Evolutionary conservation across 2,888 invertebrate genomes (phyloP), one percentile per base, ranked within the genome.

Genomic region (Glaucopsyche alexis): DNA sequence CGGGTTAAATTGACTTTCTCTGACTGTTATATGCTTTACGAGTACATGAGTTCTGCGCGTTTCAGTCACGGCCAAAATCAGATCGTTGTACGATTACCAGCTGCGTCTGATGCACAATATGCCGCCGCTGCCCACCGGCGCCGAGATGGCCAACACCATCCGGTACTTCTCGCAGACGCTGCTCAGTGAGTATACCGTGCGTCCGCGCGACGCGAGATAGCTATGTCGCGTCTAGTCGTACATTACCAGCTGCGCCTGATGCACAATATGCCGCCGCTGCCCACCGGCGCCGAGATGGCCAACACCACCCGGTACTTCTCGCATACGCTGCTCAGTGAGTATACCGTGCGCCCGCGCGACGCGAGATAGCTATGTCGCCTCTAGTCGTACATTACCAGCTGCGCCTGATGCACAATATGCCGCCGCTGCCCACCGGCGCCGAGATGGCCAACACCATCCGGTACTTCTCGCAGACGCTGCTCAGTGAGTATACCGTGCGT

Each of bases 81-180:
- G 98, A 84, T 98, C 97, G 88, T 95, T 99, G 79, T 98, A 98
- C 92, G 99, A 99, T 92, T 98, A 97, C 91, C 98, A 99, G 91
- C 95, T 97, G 84, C 96, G 99, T 79, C 94, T 99, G 80, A 95
- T 97, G 87, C 98, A 98, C 94, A 97, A 97, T 83, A 95, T 96
- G 80, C 96, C 97, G 87, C 98, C 99, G 76, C 94, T 97, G 80
- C 99, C 99, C 60, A 97, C 98, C 75, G 99, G 99, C 77, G 94
- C 96, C 76, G 99, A 99, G 90, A 98, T 99, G 88, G 98, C 98
- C 77, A 99, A 98, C 91, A 99, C 99, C 74, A 95, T 99, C 84
- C 98, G 99, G 89, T 99, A 99, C 93, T 99, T 99, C 93, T 98
- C 99, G 69, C 98, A 99, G 93, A 99, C 98, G 64, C 94, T 99